Base-by-base conservation (phyloP, 1,140 invertebrate genomes). In the Helicoverpa zea region DNA sequence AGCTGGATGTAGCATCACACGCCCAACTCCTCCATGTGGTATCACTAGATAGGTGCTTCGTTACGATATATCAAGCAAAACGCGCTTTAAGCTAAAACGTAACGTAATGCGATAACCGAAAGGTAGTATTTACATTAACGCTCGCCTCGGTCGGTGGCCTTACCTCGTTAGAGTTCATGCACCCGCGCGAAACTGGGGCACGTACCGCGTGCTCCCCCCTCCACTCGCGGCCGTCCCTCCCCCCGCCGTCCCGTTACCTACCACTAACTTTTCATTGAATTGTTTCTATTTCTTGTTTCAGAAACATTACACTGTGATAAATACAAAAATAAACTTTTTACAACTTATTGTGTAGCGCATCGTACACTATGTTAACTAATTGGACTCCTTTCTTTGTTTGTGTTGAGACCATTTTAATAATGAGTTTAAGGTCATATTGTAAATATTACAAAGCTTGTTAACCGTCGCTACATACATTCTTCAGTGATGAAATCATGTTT, bases 81-180 rank as follows among this genome's bases (percentile, higher is more conserved):
- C 5, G 47, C 16, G 14, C 7, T 79, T 80, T 83, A 88, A 66
- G 76, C 83, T 11, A 92, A 86, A 87, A 83, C 80, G 49, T 56
- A 76, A 72, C 85, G 30, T 89, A 87, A 75, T 16, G 5, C 59
- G 14, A 58, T 70, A 29, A n/a, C 59, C 58, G 79, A 89, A 93
- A 89, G 84, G 87, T 84, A 61, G 79, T 87, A 78, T 89, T 87
- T 87, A 70, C 86, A 77, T 75, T 88, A 87, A 81, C 77, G 66
- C 81, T 30, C 72, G 70, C 80, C 68, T 84, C 92, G 92, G 93
- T 94, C 93, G 93, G 93, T 94, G 93, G 93, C 93, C 93, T 94
- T 94, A 94, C 93, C 93, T 94, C 93, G 90, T 93, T 94, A 87
- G 91, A 93, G 93, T 94, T 94, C 93, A 92, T 94, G 88, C 90